Percentiles rank a stretch among this genome's conserved stretches.
phyloP scores from a whole-genome alignment of 2,888 invertebrate genomes.

The Cryptosula pallasiana region DNA sequence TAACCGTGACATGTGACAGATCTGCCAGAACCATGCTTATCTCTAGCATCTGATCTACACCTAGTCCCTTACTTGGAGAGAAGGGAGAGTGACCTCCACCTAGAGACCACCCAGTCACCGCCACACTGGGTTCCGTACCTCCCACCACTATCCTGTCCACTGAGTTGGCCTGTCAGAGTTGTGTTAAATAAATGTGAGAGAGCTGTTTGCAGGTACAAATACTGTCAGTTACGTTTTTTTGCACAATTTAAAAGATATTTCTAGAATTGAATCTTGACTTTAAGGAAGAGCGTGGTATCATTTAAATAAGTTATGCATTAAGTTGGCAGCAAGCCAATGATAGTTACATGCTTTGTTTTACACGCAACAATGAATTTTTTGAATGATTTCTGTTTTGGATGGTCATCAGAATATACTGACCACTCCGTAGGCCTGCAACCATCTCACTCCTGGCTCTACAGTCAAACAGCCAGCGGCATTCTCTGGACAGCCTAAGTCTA shows the following conservation, averaged over 20 bases:
- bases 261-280: too few species aligned
- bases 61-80: conserved; percentile 30
- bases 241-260: too few species aligned
- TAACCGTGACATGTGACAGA: conserved; percentile 25
- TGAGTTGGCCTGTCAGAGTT: neutral
- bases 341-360: too few species aligned
- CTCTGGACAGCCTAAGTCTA: neutral
- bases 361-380: too few species aligned
- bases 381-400: too few species aligned
- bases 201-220: too few species aligned
- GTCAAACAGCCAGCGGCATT: neutral
- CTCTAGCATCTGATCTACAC: conserved; percentile 31
- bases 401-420: too few species aligned
- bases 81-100: conserved; percentile 40
- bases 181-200: too few species aligned
- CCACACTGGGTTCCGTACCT: conserved; percentile 36
- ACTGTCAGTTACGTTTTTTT: too few species aligned
- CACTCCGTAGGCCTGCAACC: conserved; percentile 27
- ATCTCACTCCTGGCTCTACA: conserved; percentile 26
- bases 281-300: too few species aligned
- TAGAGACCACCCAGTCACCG: conserved; percentile 36
- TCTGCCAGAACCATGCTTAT: conserved; percentile 30
- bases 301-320: too few species aligned
- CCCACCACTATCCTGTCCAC: conserved; percentile 28
- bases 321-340: too few species aligned